Conservation (phyloP, 2,888 invertebrate species). For the Scelioninae gen. 1 region DNA sequence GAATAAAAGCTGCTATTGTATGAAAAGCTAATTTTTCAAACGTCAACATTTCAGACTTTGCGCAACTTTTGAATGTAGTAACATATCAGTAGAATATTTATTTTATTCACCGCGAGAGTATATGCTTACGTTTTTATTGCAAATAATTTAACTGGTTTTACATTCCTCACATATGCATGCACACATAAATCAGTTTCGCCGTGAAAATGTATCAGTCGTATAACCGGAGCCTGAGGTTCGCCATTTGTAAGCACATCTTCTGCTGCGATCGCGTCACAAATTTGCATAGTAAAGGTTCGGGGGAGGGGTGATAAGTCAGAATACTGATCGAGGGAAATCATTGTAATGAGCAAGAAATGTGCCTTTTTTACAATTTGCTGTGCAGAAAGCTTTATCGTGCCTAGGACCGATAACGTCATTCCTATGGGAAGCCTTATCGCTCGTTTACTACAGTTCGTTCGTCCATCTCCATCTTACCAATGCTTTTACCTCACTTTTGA, state of each 20-base stretch:
- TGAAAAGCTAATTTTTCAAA: too few species aligned
- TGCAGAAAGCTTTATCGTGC: constrained; percentile 63
- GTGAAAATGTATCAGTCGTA: constrained; percentile 4
- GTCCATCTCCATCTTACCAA: constrained; percentile 69
- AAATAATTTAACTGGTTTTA: constrained; percentile 21
- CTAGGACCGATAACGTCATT: constrained; percentile 67
- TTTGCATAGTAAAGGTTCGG: constrained; percentile 32
- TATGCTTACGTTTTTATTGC: constrained; percentile 8
- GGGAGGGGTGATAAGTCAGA: constrained; percentile 49
- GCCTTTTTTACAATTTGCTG: constrained; percentile 54
- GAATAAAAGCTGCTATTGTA: too few species aligned
- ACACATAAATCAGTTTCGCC: constrained; percentile 11
- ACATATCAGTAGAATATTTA: constrained; percentile 15
- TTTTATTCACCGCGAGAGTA: not conserved
- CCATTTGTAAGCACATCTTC: constrained; percentile 22
- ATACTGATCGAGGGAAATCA: constrained; percentile 46
- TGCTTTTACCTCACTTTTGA: constrained; percentile 72
- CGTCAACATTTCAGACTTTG: not conserved
- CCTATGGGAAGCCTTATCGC: constrained; percentile 72
- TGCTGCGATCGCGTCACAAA: constrained; percentile 1
- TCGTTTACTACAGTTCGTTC: constrained; percentile 71
- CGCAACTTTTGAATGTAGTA: constrained; percentile 1
- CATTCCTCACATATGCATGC: constrained; percentile 5
- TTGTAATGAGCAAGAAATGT: constrained; percentile 57
- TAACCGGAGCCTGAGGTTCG: not conserved